These are phyloP conservation scores for Orius laevigatus DNA, from an alignment of 1,140 invertebrate species.

Conservation along the genomic window DNA sequence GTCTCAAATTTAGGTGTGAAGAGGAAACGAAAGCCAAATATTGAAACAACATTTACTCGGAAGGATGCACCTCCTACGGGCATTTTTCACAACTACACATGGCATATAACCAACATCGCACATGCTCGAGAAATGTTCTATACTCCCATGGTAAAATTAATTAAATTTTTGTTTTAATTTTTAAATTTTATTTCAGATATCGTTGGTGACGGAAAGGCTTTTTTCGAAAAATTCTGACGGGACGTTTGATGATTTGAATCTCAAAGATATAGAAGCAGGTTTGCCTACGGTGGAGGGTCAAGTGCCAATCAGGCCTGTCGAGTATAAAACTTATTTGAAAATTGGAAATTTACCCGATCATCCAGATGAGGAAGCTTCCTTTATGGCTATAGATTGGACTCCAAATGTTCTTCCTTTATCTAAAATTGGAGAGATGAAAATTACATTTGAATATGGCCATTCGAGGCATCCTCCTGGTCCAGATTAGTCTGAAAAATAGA, in stretches of 20 bases:
- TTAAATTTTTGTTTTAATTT: background rate
- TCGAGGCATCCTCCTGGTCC: too few relatives aligned
- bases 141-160: conserved; percentile 37
- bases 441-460: conserved; percentile 49
- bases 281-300: conserved; percentile 28
- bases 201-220: conserved; percentile 44
- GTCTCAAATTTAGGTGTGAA: conserved; percentile 32
- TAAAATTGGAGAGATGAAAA: conserved; percentile 46
- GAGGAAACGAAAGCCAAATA: conserved; percentile 51
- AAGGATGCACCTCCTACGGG: conserved; percentile 47
- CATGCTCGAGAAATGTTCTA: conserved; percentile 65
- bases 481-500: too few relatives aligned
- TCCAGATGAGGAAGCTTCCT: conserved; percentile 39
- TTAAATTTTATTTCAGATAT: conserved; percentile 30
- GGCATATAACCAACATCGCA: conserved; percentile 55
- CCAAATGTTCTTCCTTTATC: conserved; percentile 53
- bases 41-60: conserved; percentile 36
- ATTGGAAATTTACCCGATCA: conserved; percentile 34
- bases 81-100: conserved; percentile 54
- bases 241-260: conserved; percentile 41
- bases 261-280: conserved; percentile 35
- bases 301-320: conserved; percentile 42
- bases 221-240: conserved; percentile 51
- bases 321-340: conserved; percentile 53
- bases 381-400: conserved; percentile 61